Evolutionary conservation across 2,113 vertebrate species (phyloP), one percentile per base, ranked within the genome.

Genomic region (Panthera tigris): DNA sequence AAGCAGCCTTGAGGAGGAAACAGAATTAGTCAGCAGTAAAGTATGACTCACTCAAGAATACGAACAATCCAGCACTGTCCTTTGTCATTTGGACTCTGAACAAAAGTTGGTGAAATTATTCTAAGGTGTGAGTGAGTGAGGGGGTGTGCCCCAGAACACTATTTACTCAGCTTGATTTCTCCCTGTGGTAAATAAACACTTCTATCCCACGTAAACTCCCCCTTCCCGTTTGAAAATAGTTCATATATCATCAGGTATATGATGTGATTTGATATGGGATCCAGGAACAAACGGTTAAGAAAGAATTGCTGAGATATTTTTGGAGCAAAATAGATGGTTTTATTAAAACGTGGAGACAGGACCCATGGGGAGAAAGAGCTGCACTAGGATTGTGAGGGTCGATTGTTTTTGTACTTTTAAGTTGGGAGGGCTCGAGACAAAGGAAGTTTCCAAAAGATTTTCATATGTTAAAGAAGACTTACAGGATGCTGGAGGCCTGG

Each of bases 41-140:
- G 23, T 55, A n/a, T 95, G 93, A 94, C 41, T 87, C 84, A 92
- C 21, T 23, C 63, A 25, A 45, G 74, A 86, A 78, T 5, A n/a
- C 18, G 45, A 55, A 45, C 16, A 82, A 45, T 2, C 21, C 33
- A 69, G 71, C 52, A 25, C 36, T 48, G 39, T 82, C 41, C 71
- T 93, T 23, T 81, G 55, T 89, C 92, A 18, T 4, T 10, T 93
- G 84, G 61, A 96, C 81, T 86, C 93, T 95, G 92, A 84, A 69
- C 86, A 29, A 16, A 80, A 76, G 16, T 84, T 33, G 31, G 45
- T 71, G 61, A 52, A 31, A 45, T 80, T 41, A n/a, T 23, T 57
- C 18, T 3, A 2, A 74, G 31, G 0, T 0, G 7, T 15, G 76
- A 45, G 25, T 27, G 25, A 25, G 68, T 55, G 63, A 63, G 33